Evolutionary conservation across 2,888 invertebrate genomes (phyloP).

Genomic region (Lasioglossum zephyrum): DNA sequence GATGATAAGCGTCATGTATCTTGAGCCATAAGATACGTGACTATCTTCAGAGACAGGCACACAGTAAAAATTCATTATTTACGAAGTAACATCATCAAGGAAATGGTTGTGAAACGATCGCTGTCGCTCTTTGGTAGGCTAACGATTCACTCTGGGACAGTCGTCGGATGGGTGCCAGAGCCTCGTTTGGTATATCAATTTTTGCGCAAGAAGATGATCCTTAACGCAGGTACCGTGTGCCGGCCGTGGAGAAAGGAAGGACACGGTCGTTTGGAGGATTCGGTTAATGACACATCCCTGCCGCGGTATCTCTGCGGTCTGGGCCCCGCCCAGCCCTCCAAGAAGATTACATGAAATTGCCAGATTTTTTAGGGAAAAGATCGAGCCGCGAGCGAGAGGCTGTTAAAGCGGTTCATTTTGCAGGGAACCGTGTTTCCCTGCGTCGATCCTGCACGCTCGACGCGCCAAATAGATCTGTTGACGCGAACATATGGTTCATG

Average conservation of each 20-base stretch:
- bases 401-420: conserved; percentile 70
- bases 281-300: conserved; percentile 75
- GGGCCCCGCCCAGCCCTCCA: conserved; percentile 75
- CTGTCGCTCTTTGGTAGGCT: background rate
- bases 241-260: conserved; percentile 54
- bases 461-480: background rate
- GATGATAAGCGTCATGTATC: too few species aligned
- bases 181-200: conserved; percentile 29
- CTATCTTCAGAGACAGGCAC: conserved; percentile 32
- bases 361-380: conserved; percentile 72
- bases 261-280: conserved; percentile 64
- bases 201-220: conserved; percentile 3
- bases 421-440: conserved; percentile 55
- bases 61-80: background rate
- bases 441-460: conserved; percentile 47
- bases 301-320: conserved; percentile 71
- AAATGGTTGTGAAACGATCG: background rate
- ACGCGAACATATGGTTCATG: background rate
- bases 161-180: background rate
- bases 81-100: background rate
- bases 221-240: conserved; percentile 41
- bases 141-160: background rate
- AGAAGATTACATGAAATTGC: conserved; percentile 79
- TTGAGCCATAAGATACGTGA: too few species aligned
- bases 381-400: conserved; percentile 59